Evolutionary conservation across 2,888 invertebrate species (phyloP), one percentile per base, ranked within the genome.

Genomic region (Anthophora plumipes): DNA sequence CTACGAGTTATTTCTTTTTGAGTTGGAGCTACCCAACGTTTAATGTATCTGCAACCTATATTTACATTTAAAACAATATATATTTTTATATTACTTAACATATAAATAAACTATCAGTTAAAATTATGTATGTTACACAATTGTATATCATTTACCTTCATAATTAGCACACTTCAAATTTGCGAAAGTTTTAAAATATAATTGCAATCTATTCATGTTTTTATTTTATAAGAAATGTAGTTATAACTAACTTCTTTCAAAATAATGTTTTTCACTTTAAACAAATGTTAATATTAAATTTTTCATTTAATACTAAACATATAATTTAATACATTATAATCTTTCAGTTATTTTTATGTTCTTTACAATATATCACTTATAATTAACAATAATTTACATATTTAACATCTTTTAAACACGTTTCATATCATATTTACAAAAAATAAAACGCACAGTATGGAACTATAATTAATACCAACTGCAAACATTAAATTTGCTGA

Each of bases 1-100:
- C 95, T 96, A 11, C 89, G 93, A 70, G 95, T 95, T 14, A 97
- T 91, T 89, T 95, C 95, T 89, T 93, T 94, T 83, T 97, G 92
- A 8, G 96, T 96, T 41, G 97, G 97, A 3, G 95, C 93, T 1
- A 97, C 95, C 95, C 96, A 97, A 92, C 97, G 94, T 82, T 95
- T 93, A 9, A 94, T 92, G 64, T 89, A 83, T 86, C 94, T 91
- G 89, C 93, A 90, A 90, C 93, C 93, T 93, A 71, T 7, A 78
- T 73, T 52, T 12, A 25, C 4, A n/a, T 54, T 59, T 66, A 77
- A 48, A 46, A 70, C 5, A 39, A 20, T 12, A 25, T 63, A 64
- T 67, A 46, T 63, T 60, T 52, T 64, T 70, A 70, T 60, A 37
- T 37, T 41, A 85, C 50, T 20, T 14, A 5, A 68, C 37, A 50